phyloP scores from a whole-genome alignment of 2,113 vertebrate genomes.

The Bos indicus region DNA sequence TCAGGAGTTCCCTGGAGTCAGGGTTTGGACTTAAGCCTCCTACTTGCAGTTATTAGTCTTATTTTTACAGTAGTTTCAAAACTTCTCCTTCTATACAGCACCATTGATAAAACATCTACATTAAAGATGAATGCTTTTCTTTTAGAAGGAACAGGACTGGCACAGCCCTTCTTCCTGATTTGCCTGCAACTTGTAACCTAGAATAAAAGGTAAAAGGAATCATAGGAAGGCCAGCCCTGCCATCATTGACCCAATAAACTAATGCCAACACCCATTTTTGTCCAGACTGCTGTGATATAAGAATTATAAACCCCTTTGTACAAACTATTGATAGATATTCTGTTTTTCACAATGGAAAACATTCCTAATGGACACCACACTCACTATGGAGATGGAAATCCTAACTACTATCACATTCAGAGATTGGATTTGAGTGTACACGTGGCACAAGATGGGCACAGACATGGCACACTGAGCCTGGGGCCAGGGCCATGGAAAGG shows the following conservation, averaged over 20 bases:
- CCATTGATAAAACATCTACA: too few species aligned
- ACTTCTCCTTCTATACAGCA: too few species aligned
- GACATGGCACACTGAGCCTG: not conserved
- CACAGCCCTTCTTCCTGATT: not conserved
- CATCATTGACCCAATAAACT: not conserved
- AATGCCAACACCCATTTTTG: not conserved
- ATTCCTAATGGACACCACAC: not conserved
- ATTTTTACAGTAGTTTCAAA: too few species aligned
- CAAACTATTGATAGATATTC: not conserved
- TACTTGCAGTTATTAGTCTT: too few species aligned
- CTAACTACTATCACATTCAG: not conserved
- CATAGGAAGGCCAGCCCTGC: not conserved
- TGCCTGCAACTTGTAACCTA: not conserved
- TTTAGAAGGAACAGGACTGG: not conserved
- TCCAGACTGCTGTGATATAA: not conserved
- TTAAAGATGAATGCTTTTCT: not conserved
- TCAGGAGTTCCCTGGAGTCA: too few species aligned
- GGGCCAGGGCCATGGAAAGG: not conserved
- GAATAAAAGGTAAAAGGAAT: not conserved
- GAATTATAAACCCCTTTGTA: not conserved
- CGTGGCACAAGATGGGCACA: not conserved
- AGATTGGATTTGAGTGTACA: not conserved
- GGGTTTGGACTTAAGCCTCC: too few species aligned
- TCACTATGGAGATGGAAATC: not conserved
- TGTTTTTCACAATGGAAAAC: not conserved